These are phyloP conservation scores for Geophilus truncorum DNA, from an alignment of 2,888 invertebrate species.

Conservation along the genomic window DNA sequence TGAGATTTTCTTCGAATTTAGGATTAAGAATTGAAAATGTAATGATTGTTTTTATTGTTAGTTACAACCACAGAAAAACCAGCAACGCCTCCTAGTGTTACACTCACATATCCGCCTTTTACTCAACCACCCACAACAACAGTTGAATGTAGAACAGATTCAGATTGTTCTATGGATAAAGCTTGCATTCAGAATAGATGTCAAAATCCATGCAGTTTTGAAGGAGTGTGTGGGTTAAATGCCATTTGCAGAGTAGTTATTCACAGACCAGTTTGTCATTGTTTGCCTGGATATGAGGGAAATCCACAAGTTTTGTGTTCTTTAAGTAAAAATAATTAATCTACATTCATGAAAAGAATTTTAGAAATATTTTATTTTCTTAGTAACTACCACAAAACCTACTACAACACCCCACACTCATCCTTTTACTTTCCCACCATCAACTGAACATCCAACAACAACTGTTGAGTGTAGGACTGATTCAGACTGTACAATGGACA, in stretches of 20 bases:
- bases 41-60: too few species aligned
- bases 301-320: conserved; percentile 55
- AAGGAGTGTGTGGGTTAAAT: conserved; percentile 60
- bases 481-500: conserved; percentile 76
- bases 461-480: conserved; percentile 69
- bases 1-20: too few species aligned
- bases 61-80: not conserved
- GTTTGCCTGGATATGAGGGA: conserved; percentile 62
- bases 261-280: conserved; percentile 73
- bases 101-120: conserved; percentile 45
- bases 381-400: not conserved
- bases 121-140: conserved; percentile 44
- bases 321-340: not conserved
- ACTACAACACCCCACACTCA: not conserved
- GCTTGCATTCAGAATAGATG: conserved; percentile 56
- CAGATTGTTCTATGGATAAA: conserved; percentile 75
- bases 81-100: conserved; percentile 37
- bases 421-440: not conserved
- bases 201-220: conserved; percentile 41
- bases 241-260: conserved; percentile 68
- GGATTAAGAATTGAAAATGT: too few species aligned
- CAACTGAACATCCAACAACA: not conserved
- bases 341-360: too few species aligned
- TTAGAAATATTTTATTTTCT: not conserved
- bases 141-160: conserved; percentile 72